phyloP scores from a whole-genome alignment of 2,888 invertebrate genomes.

The Halictus quadricinctus region DNA sequence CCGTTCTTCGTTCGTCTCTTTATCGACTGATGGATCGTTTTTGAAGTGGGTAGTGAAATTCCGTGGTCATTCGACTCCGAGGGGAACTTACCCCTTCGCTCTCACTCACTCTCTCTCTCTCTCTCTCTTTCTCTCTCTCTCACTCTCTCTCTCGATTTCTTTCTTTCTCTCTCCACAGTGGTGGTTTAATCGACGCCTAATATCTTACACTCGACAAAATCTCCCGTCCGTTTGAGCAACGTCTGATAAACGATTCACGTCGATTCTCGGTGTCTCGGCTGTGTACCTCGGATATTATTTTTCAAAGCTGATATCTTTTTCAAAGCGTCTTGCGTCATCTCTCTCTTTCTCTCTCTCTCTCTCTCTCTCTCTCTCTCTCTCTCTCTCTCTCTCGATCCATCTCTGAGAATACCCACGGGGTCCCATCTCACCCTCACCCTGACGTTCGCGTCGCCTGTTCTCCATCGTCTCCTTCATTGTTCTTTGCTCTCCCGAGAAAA shows the following conservation, averaged over 20 bases:
- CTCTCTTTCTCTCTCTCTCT: neutral
- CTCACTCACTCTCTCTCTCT: neutral
- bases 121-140: neutral
- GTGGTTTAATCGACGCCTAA: slow-evolving; percentile 4
- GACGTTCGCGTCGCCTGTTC: neutral
- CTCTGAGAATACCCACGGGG: neutral
- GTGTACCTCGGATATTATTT: slow-evolving; percentile 8
- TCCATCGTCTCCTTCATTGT: neutral
- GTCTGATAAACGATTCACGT: slow-evolving; percentile 20
- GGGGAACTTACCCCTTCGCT: slow-evolving; percentile 11
- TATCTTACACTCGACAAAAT: neutral
- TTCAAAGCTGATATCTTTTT: no score
- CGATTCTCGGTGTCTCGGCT: neutral
- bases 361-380: neutral
- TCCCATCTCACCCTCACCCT: neutral
- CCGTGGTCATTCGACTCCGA: slow-evolving; percentile 28
- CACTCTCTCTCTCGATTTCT: neutral
- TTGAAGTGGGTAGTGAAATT: slow-evolving; percentile 66
- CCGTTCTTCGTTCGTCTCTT: slow-evolving; percentile 14
- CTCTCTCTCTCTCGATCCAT: neutral
- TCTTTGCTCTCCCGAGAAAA: slow-evolving; percentile 22
- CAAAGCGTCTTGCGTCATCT: neutral
- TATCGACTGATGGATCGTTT: slow-evolving; percentile 66
- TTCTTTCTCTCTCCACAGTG: neutral
- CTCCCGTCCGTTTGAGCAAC: slow-evolving; percentile 33